These are phyloP conservation scores for Gymnocypris eckloni DNA, from an alignment of 2,797 vertebrate genomes.

Conservation along the genomic window DNA sequence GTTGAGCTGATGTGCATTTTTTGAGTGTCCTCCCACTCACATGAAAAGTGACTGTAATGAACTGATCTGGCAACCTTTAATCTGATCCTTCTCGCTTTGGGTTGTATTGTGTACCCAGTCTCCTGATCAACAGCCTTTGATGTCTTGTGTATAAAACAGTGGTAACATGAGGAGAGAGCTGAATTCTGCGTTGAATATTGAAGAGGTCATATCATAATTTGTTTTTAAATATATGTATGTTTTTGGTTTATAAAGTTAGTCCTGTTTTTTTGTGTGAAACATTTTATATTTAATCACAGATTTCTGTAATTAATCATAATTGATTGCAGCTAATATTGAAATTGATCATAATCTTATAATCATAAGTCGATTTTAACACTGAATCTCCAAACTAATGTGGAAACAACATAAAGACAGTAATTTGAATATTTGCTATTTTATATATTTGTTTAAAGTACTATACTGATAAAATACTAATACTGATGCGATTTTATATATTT, in stretches of 20 bases:
- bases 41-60: conserved; percentile 56
- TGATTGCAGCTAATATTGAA: background rate
- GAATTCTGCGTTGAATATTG: background rate
- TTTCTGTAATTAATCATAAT: background rate
- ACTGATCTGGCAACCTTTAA: conserved; percentile 40
- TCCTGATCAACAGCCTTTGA: conserved; percentile 25
- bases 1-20: conserved; percentile 63
- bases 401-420: background rate
- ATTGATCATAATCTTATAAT: background rate
- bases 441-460: background rate
- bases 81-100: conserved; percentile 1
- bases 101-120: conserved; percentile 16
- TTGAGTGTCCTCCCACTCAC: conserved; percentile 52
- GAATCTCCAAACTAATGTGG: background rate
- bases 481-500: background rate
- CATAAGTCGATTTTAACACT: background rate
- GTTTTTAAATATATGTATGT: no score
- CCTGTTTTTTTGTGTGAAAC: background rate
- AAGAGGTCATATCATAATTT: background rate
- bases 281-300: background rate
- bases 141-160: conserved; percentile 8
- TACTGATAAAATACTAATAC: background rate
- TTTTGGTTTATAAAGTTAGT: background rate
- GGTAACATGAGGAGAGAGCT: background rate
- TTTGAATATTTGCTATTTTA: background rate